These are phyloP conservation scores for Carposina sasakii DNA, from an alignment of 1,140 invertebrate species.

Conservation along the genomic window DNA sequence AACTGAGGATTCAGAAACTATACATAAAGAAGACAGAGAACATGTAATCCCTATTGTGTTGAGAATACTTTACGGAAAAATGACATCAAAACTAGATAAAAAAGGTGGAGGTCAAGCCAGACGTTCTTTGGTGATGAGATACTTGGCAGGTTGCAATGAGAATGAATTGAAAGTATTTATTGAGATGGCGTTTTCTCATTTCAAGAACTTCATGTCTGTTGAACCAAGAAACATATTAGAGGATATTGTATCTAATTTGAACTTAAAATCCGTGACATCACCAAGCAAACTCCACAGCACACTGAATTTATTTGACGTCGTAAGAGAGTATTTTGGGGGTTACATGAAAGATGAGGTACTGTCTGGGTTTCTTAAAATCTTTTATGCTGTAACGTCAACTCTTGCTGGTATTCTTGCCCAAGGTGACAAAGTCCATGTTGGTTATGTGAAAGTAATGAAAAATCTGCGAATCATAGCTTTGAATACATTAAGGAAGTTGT, in stretches of 20 bases:
- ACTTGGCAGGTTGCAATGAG: slow-evolving; percentile 86
- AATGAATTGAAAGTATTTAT: slow-evolving; percentile 86
- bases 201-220: slow-evolving; percentile 77
- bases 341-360: slow-evolving; percentile 79
- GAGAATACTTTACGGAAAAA: slow-evolving; percentile 92
- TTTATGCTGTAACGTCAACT: slow-evolving; percentile 80
- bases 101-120: slow-evolving; percentile 78
- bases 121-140: slow-evolving; percentile 85
- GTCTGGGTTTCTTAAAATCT: slow-evolving; percentile 80
- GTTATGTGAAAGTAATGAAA: slow-evolving; percentile 79
- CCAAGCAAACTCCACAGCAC: slow-evolving; percentile 84
- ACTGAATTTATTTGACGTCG: slow-evolving; percentile 83
- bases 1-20: slow-evolving; percentile 77
- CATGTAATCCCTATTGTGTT: slow-evolving; percentile 87
- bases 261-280: slow-evolving; percentile 77
- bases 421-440: slow-evolving; percentile 73
- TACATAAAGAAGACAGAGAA: slow-evolving; percentile 82
- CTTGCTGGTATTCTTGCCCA: slow-evolving; percentile 74
- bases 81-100: slow-evolving; percentile 86
- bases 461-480: slow-evolving; percentile 77
- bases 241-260: slow-evolving; percentile 63
- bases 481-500: slow-evolving; percentile 80
- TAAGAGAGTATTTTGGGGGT: slow-evolving; percentile 90
- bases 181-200: slow-evolving; percentile 87
- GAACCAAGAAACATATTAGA: slow-evolving; percentile 60